Evolutionary conservation across 1,140 invertebrate species (phyloP).

Genomic region (Cyclargus thomasi): DNA sequence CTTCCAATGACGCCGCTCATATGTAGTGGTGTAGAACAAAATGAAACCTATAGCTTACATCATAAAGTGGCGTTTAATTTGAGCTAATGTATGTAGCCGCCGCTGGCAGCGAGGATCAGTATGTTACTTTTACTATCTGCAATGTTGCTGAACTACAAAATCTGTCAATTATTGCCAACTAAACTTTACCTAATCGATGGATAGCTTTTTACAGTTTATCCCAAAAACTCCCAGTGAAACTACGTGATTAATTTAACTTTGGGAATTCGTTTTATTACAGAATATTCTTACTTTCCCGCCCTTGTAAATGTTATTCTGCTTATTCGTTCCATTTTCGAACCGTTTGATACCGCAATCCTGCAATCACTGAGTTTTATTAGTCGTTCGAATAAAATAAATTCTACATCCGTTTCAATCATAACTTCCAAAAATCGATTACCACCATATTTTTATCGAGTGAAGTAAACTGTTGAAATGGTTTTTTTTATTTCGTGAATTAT

Average conservation of each 20-base stretch:
- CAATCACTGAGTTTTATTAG: constrained; percentile 10
- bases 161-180: not conserved
- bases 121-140: too few species aligned
- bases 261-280: not conserved
- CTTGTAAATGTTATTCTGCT: not conserved
- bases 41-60: too few species aligned
- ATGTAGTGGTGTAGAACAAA: too few species aligned
- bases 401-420: constrained; percentile 1
- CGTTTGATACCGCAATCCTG: not conserved
- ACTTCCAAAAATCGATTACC: not conserved
- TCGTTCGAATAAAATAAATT: not conserved
- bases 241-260: not conserved
- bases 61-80: too few species aligned
- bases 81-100: too few species aligned
- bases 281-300: not conserved
- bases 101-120: too few species aligned
- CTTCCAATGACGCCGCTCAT: too few species aligned
- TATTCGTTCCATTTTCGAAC: not conserved
- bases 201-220: not conserved
- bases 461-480: not conserved
- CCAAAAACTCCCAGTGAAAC: not conserved
- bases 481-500: not conserved
- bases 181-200: not conserved
- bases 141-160: too few species aligned
- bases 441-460: not conserved